phyloP scores from a whole-genome alignment of 2,888 invertebrate genomes.

The Caradrina kadenii region DNA sequence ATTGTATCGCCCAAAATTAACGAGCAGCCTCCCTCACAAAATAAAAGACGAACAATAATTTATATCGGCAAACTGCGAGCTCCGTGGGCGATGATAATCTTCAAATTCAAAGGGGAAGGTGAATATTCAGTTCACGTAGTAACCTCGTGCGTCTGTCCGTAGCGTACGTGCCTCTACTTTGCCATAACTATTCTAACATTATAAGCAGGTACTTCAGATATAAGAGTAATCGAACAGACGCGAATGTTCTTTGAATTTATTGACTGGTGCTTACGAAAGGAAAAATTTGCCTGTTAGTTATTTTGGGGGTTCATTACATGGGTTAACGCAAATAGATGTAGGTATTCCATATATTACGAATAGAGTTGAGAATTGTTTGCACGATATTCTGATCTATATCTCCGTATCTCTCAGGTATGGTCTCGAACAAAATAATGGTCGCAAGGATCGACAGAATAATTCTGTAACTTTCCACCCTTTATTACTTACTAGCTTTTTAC shows the following conservation, averaged over 20 bases:
- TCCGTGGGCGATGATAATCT: conserved; percentile 66
- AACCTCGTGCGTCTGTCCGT: conserved; percentile 67
- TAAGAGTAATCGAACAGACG: conserved; percentile 55
- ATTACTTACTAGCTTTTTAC: no score
- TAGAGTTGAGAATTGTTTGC: no score
- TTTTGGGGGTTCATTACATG: conserved; percentile 7
- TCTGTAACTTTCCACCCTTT: no score
- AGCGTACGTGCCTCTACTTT: conserved; percentile 68
- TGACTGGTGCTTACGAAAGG: conserved; percentile 15
- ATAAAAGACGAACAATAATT: conserved; percentile 56
- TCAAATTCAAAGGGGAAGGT: conserved; percentile 68
- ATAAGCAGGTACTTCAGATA: conserved; percentile 59
- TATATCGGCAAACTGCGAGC: conserved; percentile 56
- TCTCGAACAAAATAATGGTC: no score
- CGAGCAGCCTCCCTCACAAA: conserved; percentile 17
- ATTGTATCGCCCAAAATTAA: conserved; percentile 29
- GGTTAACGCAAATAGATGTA: no score
- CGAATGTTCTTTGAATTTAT: conserved; percentile 48
- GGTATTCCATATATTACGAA: no score
- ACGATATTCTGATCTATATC: no score
- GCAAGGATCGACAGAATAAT: no score
- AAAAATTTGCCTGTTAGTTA: conserved; percentile 10
- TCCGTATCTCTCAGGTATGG: no score
- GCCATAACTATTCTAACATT: conserved; percentile 67
- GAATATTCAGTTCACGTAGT: conserved; percentile 68